These are phyloP conservation scores for Liparis tanakae DNA, from an alignment of 2,797 vertebrate genomes.

Conservation along the genomic window DNA sequence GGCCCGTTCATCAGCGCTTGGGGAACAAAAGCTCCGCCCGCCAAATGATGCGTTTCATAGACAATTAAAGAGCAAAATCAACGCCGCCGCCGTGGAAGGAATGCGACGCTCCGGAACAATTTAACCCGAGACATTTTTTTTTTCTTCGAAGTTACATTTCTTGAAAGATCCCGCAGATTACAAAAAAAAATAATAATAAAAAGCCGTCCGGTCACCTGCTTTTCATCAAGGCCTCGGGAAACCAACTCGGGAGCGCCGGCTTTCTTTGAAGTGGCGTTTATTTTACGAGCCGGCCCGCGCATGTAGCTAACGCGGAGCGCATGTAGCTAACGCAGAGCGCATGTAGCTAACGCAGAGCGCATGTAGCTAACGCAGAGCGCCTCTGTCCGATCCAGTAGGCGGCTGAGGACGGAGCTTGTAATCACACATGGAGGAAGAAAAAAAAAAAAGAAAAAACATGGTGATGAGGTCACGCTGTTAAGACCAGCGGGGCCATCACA, in stretches of 20 bases:
- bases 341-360: no score
- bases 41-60: constrained; percentile 72
- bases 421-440: constrained; percentile 14
- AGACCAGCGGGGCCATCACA: constrained; percentile 72
- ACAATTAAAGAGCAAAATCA: constrained; percentile 80
- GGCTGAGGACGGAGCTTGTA: constrained; percentile 40
- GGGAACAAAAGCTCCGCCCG: constrained; percentile 56
- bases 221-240: constrained; percentile 54
- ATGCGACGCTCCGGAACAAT: constrained; percentile 24
- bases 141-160: constrained; percentile 30
- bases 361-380: not conserved
- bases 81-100: constrained; percentile 62
- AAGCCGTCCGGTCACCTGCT: constrained; percentile 34
- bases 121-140: constrained; percentile 18
- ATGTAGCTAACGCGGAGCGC: no score
- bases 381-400: constrained; percentile 38
- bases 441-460: constrained; percentile 19
- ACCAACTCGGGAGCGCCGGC: constrained; percentile 13
- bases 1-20: constrained; percentile 37
- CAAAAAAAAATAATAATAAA: constrained; percentile 22
- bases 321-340: not conserved
- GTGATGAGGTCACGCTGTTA: constrained; percentile 75
- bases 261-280: constrained; percentile 27
- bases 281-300: constrained; percentile 19
- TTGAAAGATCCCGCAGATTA: constrained; percentile 44